These are phyloP conservation scores for Phalera bucephala DNA, from an alignment of 2,888 invertebrate species.

Conservation along the genomic window DNA sequence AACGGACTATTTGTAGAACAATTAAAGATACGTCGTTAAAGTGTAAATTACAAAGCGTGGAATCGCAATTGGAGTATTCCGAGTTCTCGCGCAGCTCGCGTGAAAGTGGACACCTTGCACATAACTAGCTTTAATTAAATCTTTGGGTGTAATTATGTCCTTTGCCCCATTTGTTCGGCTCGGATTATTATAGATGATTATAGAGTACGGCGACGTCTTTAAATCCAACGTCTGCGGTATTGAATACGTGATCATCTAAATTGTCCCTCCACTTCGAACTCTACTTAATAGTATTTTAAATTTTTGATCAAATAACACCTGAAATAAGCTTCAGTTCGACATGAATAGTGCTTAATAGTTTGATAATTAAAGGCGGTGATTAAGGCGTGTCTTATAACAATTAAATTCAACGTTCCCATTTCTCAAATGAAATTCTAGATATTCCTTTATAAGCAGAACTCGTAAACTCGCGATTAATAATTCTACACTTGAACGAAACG, in stretches of 20 bases:
- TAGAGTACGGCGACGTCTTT: conserved; percentile 54
- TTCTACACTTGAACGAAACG: not conserved
- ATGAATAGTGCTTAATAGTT: conserved; percentile 52
- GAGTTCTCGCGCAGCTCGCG: conserved; percentile 59
- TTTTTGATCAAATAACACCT: conserved; percentile 78
- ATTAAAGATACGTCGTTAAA: conserved; percentile 31
- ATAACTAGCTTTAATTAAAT: conserved; percentile 71
- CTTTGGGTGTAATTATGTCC: conserved; percentile 71
- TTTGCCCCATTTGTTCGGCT: conserved; percentile 73
- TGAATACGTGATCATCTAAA: conserved; percentile 53
- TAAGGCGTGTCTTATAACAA: conserved; percentile 38
- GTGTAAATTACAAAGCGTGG: conserved; percentile 50
- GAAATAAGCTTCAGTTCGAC: conserved; percentile 68
- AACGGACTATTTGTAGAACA: conserved; percentile 21
- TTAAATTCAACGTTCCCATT: conserved; percentile 25
- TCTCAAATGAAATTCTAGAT: conserved; percentile 17
- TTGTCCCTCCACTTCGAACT: conserved; percentile 48
- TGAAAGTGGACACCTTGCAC: conserved; percentile 74
- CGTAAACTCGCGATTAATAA: not conserved
- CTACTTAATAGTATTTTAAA: conserved; percentile 63
- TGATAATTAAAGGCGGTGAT: conserved; percentile 57
- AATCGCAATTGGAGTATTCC: conserved; percentile 44
- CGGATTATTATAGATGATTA: conserved; percentile 70
- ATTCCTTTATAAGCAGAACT: conserved; percentile 1
- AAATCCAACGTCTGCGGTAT: conserved; percentile 55